A percentile compares a stretch with the other conserved stretches of the same genome.
These are phyloP conservation scores for Clanis bilineata DNA, from an alignment of 2,888 invertebrate genomes.

Conservation along the genomic window DNA sequence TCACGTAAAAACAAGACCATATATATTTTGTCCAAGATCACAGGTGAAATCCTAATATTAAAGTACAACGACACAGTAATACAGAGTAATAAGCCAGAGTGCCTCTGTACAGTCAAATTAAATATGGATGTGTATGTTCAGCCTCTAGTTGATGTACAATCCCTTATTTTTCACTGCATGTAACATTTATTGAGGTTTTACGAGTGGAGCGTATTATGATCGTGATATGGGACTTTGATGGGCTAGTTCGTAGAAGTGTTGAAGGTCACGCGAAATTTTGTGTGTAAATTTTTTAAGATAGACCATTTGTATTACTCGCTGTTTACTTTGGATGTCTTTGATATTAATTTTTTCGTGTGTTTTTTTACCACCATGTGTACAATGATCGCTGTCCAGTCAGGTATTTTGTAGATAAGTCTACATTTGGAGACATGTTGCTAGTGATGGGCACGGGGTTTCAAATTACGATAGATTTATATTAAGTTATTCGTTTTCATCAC, in stretches of 20 bases:
- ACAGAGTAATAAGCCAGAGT: slow-evolving; percentile 57
- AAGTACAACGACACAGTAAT: slow-evolving; percentile 33
- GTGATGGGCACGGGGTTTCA: too few species aligned
- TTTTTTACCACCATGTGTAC: too few species aligned
- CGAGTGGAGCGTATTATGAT: slow-evolving; percentile 29
- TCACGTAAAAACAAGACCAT: too few species aligned
- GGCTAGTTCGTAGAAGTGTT: not conserved
- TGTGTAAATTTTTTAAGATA: too few species aligned
- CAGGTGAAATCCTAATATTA: slow-evolving; percentile 1
- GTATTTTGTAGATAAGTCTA: too few species aligned
- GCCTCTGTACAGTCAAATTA: slow-evolving; percentile 46
- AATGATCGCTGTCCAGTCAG: too few species aligned
- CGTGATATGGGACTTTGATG: slow-evolving; percentile 8
- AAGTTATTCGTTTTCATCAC: too few species aligned
- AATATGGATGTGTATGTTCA: slow-evolving; percentile 45
- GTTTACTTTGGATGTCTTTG: not conserved
- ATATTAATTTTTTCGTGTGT: not conserved
- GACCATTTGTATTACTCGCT: not conserved
- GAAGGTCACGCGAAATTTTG: not conserved
- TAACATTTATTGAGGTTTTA: slow-evolving; percentile 58
- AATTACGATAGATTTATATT: too few species aligned
- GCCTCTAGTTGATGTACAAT: slow-evolving; percentile 49
- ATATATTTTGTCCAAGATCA: not conserved
- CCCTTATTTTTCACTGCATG: slow-evolving; percentile 44
- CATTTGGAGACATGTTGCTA: too few species aligned